phyloP scores from a whole-genome alignment of 1,140 invertebrate genomes.

The Batillaria attramentaria region DNA sequence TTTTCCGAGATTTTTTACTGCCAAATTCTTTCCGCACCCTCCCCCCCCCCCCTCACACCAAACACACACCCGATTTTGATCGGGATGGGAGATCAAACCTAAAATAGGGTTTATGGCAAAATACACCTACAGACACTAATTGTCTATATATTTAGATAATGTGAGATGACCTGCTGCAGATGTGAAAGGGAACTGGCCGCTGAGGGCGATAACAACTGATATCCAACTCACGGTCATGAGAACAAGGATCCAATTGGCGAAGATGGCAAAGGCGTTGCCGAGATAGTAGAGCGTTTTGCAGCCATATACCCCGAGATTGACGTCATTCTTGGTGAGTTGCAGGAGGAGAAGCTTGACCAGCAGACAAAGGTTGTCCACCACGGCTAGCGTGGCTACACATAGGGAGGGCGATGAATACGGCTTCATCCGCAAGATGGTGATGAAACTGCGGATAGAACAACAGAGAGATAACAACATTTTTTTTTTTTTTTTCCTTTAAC shows the following conservation, averaged over 20 bases:
- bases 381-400: slow-evolving; percentile 52
- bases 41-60: too few relatives aligned
- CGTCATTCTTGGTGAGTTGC: slow-evolving; percentile 43
- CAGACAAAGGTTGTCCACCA: slow-evolving; percentile 50
- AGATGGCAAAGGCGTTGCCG: slow-evolving; percentile 52
- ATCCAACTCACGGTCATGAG: slow-evolving; percentile 37
- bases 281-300: slow-evolving; percentile 52
- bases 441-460: slow-evolving; percentile 26
- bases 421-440: slow-evolving; percentile 54
- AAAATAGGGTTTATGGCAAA: too few relatives aligned
- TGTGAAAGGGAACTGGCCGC: too few relatives aligned
- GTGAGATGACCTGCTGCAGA: too few relatives aligned
- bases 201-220: too few relatives aligned
- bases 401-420: slow-evolving; percentile 53
- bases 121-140: too few relatives aligned
- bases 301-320: slow-evolving; percentile 45
- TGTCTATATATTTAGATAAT: too few relatives aligned
- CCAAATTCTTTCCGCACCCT: too few relatives aligned
- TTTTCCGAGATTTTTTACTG: too few relatives aligned
- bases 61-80: too few relatives aligned
- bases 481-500: not conserved
- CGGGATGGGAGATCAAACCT: too few relatives aligned
- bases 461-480: not conserved
- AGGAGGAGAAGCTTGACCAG: slow-evolving; percentile 48
- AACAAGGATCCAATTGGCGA: slow-evolving; percentile 63